Evolutionary conservation across 2,113 vertebrate species (phyloP).

Genomic region (Ursus arctos): DNA sequence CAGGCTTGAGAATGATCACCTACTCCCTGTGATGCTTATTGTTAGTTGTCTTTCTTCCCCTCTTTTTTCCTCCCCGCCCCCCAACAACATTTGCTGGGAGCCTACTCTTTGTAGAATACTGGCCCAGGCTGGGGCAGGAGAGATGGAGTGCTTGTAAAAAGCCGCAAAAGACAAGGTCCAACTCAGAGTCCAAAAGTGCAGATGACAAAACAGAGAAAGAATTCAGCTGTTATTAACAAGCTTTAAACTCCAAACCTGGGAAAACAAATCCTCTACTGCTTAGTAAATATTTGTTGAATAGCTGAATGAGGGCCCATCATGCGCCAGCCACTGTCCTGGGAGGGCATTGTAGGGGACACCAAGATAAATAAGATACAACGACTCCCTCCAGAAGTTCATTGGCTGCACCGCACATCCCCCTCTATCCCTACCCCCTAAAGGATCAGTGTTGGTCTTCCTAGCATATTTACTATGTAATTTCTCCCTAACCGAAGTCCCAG

Average conservation of each 20-base stretch:
- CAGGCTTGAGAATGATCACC: background rate
- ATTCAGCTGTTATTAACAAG: slow-evolving; percentile 58
- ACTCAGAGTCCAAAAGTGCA: slow-evolving; percentile 41
- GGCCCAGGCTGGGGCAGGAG: background rate
- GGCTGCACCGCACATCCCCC: background rate
- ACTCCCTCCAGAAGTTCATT: background rate
- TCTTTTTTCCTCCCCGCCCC: background rate
- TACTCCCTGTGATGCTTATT: background rate
- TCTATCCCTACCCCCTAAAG: background rate
- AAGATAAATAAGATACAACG: background rate
- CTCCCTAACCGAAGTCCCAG: background rate
- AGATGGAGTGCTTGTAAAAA: slow-evolving; percentile 8
- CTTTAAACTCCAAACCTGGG: slow-evolving; percentile 63
- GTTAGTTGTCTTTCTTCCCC: background rate
- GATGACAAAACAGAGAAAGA: slow-evolving; percentile 67
- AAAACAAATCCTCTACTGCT: slow-evolving; percentile 60
- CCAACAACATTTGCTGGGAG: background rate
- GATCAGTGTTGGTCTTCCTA: background rate
- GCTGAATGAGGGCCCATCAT: background rate
- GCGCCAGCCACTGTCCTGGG: background rate
- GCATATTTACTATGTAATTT: background rate
- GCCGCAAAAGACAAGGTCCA: slow-evolving; percentile 3
- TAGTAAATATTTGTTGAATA: slow-evolving; percentile 63
- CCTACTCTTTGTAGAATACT: background rate
- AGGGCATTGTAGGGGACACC: background rate